Evolutionary conservation across 1,140 invertebrate genomes (phyloP).

Genomic region (Diorhabda elongata): DNA sequence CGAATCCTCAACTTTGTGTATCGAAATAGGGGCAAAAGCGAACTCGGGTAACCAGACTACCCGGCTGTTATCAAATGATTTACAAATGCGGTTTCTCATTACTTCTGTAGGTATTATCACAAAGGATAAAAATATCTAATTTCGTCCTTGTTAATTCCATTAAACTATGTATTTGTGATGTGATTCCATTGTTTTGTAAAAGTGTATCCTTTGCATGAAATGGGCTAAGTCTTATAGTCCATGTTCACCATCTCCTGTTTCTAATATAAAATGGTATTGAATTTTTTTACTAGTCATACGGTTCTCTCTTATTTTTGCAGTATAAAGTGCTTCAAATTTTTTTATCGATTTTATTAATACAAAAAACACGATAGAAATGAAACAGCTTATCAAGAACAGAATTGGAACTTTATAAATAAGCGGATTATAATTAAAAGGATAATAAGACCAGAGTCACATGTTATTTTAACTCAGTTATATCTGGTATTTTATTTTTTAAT

Average conservation of each 20-base stretch:
- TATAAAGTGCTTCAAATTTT: background rate
- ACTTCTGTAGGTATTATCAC: background rate
- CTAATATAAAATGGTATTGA: background rate
- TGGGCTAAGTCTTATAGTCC: background rate
- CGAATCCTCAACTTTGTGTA: no score
- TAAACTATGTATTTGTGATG: conserved; percentile 22
- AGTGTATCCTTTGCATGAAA: conserved; percentile 4
- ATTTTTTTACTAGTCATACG: conserved; percentile 12
- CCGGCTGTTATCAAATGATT: background rate
- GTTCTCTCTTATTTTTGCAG: background rate
- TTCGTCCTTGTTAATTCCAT: background rate
- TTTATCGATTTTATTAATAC: background rate
- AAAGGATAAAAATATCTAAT: background rate
- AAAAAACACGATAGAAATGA: background rate
- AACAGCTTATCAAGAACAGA: background rate
- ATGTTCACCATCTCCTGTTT: background rate
- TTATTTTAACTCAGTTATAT: background rate
- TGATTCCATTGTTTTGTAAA: conserved; percentile 17
- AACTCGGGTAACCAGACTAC: no score
- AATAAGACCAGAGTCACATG: background rate
- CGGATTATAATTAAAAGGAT: background rate
- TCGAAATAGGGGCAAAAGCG: no score
- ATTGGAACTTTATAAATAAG: background rate
- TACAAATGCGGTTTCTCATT: background rate
- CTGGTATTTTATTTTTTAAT: background rate